Evolutionary conservation across 92 coral and sea anemone genomes (phyloP).

Genomic region (Epizoanthus stellaris): DNA sequence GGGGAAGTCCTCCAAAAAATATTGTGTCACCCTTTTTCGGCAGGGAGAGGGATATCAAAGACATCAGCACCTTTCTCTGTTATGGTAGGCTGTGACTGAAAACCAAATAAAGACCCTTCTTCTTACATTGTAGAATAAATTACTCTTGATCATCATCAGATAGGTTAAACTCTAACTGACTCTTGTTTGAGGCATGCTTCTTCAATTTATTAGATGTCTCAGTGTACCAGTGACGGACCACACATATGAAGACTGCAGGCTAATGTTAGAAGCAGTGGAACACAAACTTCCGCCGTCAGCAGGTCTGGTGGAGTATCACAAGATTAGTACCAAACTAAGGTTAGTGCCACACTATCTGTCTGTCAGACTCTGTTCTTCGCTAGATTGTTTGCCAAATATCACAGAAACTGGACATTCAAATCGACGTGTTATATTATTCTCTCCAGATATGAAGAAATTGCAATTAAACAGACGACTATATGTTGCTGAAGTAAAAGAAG

Average conservation of each 20-base stretch:
- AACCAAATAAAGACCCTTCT: too few species aligned
- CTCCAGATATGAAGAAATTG: neutral
- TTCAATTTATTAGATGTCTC: slow-evolving; percentile 46
- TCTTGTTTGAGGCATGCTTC: neutral
- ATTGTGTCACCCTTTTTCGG: too few species aligned
- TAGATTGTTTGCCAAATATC: neutral
- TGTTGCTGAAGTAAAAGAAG: too few species aligned
- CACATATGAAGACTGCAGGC: slow-evolving; percentile 80
- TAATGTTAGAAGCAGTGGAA: slow-evolving; percentile 81
- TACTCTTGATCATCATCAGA: too few species aligned
- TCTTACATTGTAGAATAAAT: too few species aligned
- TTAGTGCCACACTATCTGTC: neutral
- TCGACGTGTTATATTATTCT: neutral
- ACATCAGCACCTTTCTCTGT: too few species aligned
- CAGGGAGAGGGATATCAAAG: too few species aligned
- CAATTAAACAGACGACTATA: too few species aligned
- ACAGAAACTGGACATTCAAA: too few species aligned
- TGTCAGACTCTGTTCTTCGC: neutral
- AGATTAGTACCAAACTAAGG: slow-evolving; percentile 83
- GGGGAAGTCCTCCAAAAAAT: too few species aligned
- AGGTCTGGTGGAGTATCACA: slow-evolving; percentile 86
- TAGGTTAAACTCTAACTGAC: too few species aligned
- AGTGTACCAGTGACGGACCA: slow-evolving; percentile 83
- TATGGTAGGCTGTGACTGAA: too few species aligned
- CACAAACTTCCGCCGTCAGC: slow-evolving; percentile 73